phyloP scores from a whole-genome alignment of 2,113 vertebrate species.

The Turnix velox region DNA sequence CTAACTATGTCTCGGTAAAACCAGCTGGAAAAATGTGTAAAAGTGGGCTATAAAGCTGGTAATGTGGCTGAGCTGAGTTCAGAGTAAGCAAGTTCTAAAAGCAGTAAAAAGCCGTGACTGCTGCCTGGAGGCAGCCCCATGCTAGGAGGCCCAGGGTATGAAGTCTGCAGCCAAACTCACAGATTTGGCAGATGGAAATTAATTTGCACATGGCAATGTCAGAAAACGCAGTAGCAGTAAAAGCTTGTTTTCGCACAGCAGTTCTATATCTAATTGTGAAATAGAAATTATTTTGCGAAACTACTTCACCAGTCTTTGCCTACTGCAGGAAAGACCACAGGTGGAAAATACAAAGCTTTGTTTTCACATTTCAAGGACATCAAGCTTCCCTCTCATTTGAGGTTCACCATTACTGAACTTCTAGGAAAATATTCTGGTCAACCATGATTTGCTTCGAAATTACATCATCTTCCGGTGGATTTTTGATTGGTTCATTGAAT shows the following conservation, averaged over 20 bases:
- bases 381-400: neutral
- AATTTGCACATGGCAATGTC: neutral
- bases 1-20: neutral
- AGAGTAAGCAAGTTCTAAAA: neutral
- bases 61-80: neutral
- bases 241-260: neutral
- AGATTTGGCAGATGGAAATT: neutral
- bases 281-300: neutral
- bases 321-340: neutral
- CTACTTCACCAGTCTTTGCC: neutral
- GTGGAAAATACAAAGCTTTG: neutral
- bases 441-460: neutral
- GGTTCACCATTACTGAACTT: neutral
- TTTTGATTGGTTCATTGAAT: neutral
- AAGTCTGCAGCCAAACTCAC: neutral
- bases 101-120: neutral
- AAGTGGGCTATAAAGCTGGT: neutral
- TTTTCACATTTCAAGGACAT: neutral
- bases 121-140: neutral
- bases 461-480: neutral
- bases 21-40: neutral
- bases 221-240: neutral
- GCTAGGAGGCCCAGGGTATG: neutral
- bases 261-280: neutral
- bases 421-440: neutral